These are phyloP conservation scores for Trissolcus japonicus DNA, from an alignment of 2,888 invertebrate genomes.

Conservation along the genomic window DNA sequence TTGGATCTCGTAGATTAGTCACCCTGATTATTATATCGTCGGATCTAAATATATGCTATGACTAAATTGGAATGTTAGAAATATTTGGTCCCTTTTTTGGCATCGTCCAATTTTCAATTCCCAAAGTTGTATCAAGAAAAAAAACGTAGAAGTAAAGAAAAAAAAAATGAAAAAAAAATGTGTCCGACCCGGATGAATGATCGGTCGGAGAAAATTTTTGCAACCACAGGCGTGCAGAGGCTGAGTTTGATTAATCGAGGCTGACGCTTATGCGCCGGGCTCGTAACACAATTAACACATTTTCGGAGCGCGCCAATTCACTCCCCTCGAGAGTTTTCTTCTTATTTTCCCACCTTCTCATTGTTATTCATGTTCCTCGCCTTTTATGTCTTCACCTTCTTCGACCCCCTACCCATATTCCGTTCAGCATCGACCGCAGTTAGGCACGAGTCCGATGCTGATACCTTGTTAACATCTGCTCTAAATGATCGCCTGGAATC, in stretches of 20 bases:
- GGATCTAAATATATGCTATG: constrained; percentile 16
- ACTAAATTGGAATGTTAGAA: constrained; percentile 10
- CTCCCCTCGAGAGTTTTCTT: constrained; percentile 55
- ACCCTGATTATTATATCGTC: constrained; percentile 9
- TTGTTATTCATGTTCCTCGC: constrained; percentile 60
- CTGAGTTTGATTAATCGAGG: constrained; percentile 14
- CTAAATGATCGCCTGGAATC: constrained; percentile 72
- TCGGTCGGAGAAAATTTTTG: no score
- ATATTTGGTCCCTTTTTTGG: constrained; percentile 3
- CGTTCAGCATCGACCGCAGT: constrained; percentile 61
- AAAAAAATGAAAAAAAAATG: no score
- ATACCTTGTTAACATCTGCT: constrained; percentile 74
- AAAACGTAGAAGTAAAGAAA: no score
- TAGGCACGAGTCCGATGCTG: constrained; percentile 73
- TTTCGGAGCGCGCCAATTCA: constrained; percentile 40
- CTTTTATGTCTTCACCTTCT: constrained; percentile 57
- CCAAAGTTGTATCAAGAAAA: background rate
- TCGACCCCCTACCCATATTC: constrained; percentile 57
- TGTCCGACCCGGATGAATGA: no score
- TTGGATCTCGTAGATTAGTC: constrained; percentile 21
- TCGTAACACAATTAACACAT: constrained; percentile 46
- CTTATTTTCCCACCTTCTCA: constrained; percentile 59
- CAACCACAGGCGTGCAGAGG: background rate
- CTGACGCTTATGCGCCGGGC: constrained; percentile 30
- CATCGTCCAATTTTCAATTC: constrained; percentile 4